Evolutionary conservation across 2,797 vertebrate species (phyloP).

Genomic region (Paguma larvata): DNA sequence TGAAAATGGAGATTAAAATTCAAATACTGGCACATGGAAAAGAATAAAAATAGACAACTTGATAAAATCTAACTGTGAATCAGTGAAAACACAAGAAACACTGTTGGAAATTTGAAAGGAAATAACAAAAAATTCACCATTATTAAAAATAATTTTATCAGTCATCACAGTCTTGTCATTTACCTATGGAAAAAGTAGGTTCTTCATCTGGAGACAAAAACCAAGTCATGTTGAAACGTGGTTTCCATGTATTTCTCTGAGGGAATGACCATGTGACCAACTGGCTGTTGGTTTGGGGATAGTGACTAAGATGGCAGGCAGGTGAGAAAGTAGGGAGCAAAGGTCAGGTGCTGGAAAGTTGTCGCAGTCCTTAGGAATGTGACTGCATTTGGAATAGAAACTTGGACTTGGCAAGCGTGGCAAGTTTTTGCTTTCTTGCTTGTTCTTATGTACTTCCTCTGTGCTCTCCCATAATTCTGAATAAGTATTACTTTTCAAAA

Average conservation of each 20-base stretch:
- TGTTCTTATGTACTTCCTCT: not conserved
- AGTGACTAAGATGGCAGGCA: not conserved
- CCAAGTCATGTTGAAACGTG: not conserved
- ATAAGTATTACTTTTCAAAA: conserved; percentile 17
- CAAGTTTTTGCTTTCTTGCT: not conserved
- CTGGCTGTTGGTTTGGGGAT: not conserved
- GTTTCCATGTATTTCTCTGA: not conserved
- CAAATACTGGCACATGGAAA: not conserved
- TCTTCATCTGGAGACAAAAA: not conserved
- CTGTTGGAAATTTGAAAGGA: conserved; percentile 15
- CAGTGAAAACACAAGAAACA: not conserved
- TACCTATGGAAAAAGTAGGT: not conserved
- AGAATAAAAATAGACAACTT: not conserved
- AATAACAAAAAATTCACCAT: not conserved
- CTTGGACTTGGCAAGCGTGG: not conserved
- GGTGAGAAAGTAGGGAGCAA: not conserved
- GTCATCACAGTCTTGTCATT: not conserved
- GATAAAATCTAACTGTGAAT: not conserved
- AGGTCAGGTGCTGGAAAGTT: not conserved
- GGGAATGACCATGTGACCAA: not conserved
- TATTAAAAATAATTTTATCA: too few relatives aligned
- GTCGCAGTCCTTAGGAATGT: not conserved
- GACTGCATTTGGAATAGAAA: not conserved
- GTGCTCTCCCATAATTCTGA: not conserved
- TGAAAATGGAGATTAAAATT: conserved; percentile 21